Conservation (phyloP, 2,888 invertebrate genomes). For the Eugnorisma glareosa region DNA sequence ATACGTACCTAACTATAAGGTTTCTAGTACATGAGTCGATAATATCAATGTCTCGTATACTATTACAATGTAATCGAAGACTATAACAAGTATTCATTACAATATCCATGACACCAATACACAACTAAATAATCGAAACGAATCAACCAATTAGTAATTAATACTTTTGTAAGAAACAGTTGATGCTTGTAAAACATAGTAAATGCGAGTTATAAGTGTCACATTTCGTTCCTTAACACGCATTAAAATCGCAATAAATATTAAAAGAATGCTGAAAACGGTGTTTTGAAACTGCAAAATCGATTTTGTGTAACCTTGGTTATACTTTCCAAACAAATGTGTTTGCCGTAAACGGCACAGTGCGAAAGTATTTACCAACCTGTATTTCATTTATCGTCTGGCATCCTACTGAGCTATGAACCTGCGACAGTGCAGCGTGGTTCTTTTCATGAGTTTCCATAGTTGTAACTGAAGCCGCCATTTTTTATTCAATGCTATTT, state of each 20-base stretch:
- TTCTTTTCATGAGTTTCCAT: not conserved
- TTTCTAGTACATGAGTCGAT: slow-evolving; percentile 52
- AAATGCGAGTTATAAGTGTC: slow-evolving; percentile 20
- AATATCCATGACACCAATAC: slow-evolving; percentile 58
- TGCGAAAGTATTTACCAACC: not conserved
- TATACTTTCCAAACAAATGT: not conserved
- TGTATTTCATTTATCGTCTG: not conserved
- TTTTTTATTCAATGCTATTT: not conserved
- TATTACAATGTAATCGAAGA: slow-evolving; percentile 49
- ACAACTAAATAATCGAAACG: slow-evolving; percentile 40
- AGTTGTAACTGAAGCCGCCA: not conserved
- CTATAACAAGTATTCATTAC: slow-evolving; percentile 46
- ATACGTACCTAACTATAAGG: slow-evolving; percentile 36
- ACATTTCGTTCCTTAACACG: slow-evolving; percentile 16
- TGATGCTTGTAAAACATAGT: slow-evolving; percentile 4
- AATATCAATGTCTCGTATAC: slow-evolving; percentile 47
- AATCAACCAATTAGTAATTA: slow-evolving; percentile 35
- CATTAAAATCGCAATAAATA: not conserved
- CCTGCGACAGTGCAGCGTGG: not conserved
- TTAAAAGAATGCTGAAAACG: not conserved
- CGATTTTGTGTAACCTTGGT: not conserved
- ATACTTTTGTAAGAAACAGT: slow-evolving; percentile 32
- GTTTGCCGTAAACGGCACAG: not conserved
- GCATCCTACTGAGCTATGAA: not conserved
- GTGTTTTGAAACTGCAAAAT: slow-evolving; percentile 16